Base-by-base conservation (phyloP, 2,113 vertebrate genomes). In the Phyllostomus discolor region DNA sequence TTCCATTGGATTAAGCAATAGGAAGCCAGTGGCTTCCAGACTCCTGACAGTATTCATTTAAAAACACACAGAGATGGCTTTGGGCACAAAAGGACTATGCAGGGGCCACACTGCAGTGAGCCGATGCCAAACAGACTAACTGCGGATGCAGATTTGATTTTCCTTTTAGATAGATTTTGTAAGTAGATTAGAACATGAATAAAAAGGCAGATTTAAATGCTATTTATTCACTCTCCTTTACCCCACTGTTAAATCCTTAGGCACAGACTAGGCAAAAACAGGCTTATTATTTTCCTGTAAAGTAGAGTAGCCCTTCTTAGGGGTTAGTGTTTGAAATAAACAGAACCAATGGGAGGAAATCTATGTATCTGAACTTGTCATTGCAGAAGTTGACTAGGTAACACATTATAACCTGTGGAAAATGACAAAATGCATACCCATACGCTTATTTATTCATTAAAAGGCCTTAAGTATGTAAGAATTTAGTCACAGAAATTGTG, bases 401-500 rank as follows among this genome's bases (percentile, higher is more conserved):
- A 86, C 33, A 94, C 87, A 83, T 62, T 87, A 52, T 78, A 69
- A 92, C 20, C 12, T 94, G 31, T 79, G 80, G 20, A 82, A 85
- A 94, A 72, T 35, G 31, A 80, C 22, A 57, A 94, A 95, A 79
- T 73, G 20, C 33, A 91, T 12, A 91, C 1, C 7, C 1, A 94
- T 15, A 78, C 3, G 86, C 57, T 57, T 76, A 10, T 70, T 85
- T 92, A 82, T 62, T 88, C n/a, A 91, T 52, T 48, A 83, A 69
- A 46, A 90, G n/a, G 41, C 7, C 48, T 95, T 15, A 79, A 31
- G 72, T 46, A 67, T 88, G 0, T 72, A 70, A 92, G 24, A 82
- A 79, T 92, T 94, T 94, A 64, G 35, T 91, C 57, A 33, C 10
- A 88, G 81, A 83, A 78, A 79, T 93, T 90, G 10, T 50, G 38